These are phyloP conservation scores for Metaphire vulgaris DNA, from an alignment of 1,140 invertebrate species.

Conservation along the genomic window DNA sequence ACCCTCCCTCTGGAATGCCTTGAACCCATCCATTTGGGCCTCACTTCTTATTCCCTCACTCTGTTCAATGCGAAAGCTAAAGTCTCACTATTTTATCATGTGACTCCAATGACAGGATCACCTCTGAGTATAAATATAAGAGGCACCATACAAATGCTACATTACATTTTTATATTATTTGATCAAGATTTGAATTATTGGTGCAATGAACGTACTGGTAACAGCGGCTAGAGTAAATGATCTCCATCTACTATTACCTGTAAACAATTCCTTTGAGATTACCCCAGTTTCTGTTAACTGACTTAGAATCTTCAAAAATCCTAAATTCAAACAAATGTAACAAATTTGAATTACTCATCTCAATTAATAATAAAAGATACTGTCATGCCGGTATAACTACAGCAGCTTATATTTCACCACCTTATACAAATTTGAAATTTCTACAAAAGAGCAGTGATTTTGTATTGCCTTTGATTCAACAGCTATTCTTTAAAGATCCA, in stretches of 20 bases:
- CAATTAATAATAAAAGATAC: background rate
- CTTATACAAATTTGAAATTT: background rate
- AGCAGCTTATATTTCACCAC: background rate
- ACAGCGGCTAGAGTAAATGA: background rate
- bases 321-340: background rate
- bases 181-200: background rate
- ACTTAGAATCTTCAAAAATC: background rate
- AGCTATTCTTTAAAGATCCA: too few relatives aligned
- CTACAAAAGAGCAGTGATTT: too few relatives aligned
- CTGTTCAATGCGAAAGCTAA: background rate
- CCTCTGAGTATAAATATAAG: background rate
- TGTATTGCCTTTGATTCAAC: too few relatives aligned
- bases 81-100: background rate
- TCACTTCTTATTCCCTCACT: too few relatives aligned
- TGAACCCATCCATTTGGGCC: too few relatives aligned
- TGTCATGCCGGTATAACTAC: background rate
- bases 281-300: background rate
- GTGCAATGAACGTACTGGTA: background rate
- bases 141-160: too few relatives aligned
- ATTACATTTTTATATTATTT: background rate
- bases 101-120: background rate
- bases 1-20: too few relatives aligned
- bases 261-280: background rate
- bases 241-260: background rate
- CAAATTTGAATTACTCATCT: background rate